Conservation (phyloP, 1,140 invertebrate genomes). For the Chlorops oryzae region DNA sequence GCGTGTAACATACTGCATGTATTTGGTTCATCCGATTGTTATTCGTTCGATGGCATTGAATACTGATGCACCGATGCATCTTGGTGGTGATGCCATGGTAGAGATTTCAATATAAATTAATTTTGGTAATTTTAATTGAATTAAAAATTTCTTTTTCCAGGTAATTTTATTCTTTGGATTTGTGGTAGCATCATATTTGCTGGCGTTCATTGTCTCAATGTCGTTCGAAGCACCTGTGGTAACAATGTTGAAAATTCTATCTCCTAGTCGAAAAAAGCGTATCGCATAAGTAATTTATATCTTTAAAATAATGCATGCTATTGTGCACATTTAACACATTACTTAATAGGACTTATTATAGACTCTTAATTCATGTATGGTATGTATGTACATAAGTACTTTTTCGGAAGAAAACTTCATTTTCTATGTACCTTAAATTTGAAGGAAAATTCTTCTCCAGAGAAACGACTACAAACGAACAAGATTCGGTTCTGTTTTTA, state of each 20-base stretch:
- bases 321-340: too few species aligned
- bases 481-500: too few species aligned
- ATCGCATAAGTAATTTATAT: constrained; percentile 28
- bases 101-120: constrained; percentile 16
- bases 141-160: constrained; percentile 48
- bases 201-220: constrained; percentile 72
- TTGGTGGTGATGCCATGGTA: constrained; percentile 69
- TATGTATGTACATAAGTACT: too few species aligned
- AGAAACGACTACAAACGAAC: too few species aligned
- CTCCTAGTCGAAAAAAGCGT: constrained; percentile 58
- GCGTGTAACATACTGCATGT: constrained; percentile 76
- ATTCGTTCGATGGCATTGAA: constrained; percentile 70
- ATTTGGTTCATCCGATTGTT: constrained; percentile 73
- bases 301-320: too few species aligned
- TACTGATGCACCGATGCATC: constrained; percentile 69
- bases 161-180: constrained; percentile 71
- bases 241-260: constrained; percentile 74
- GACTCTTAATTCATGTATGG: too few species aligned
- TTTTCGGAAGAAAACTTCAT: too few species aligned
- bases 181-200: constrained; percentile 64
- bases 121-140: too few species aligned
- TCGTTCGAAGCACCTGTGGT: constrained; percentile 78
- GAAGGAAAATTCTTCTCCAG: too few species aligned
- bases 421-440: too few species aligned
- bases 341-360: too few species aligned